Base-by-base conservation (phyloP, 2,113 vertebrate genomes). In the Pristiophorus japonicus region DNA sequence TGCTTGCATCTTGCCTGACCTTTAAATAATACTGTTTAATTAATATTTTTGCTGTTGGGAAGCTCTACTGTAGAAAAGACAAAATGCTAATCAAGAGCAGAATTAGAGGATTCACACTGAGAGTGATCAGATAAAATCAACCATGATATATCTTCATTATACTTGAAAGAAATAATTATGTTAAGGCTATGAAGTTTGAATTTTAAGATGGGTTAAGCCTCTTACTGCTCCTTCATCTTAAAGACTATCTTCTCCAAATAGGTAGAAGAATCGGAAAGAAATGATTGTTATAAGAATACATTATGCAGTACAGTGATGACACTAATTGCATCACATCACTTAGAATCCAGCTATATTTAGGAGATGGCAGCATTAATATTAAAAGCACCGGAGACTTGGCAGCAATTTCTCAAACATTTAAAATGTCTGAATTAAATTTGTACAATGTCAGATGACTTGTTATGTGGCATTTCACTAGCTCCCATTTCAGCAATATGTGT, bases 91-190 rank as follows among this genome's bases (percentile, higher is more conserved):
- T 92, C 88, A 92, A 63, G 88, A 20, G 34, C 16, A 92, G 65
- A 63, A 92, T 65, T 63, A 63, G 18, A 38, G 34, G 55, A 63
- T 63, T 92, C 88, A 38, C 88, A 92, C 88, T 92, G 59, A 92
- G 88, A 92, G 34, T 92, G 88, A 92, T 65, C 55, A 92, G 88
- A 92, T 92, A 92, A 92, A 92, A 62, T 92, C 88, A 92, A 92
- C 88, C 65, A 92, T 65, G 88, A 92, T 92, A 92, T 59, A 92
- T 92, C 88, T 63, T 92, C 88, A 92, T 92, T 92, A 92, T 10
- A n/a, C 88, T 92, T 92, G 88, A 63, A 92, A 92, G 88, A 92
- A 90, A 92, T 92, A 92, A 92, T 92, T 92, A 92, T 92, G 88
- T 22, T 63, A 92, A 92, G 18, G 88, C 88, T 63, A 63, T 92